A percentile compares a stretch with the other conserved stretches of the same genome.
phyloP scores from a whole-genome alignment of 2,113 vertebrate genomes.

The Sceloporus tristichus region DNA sequence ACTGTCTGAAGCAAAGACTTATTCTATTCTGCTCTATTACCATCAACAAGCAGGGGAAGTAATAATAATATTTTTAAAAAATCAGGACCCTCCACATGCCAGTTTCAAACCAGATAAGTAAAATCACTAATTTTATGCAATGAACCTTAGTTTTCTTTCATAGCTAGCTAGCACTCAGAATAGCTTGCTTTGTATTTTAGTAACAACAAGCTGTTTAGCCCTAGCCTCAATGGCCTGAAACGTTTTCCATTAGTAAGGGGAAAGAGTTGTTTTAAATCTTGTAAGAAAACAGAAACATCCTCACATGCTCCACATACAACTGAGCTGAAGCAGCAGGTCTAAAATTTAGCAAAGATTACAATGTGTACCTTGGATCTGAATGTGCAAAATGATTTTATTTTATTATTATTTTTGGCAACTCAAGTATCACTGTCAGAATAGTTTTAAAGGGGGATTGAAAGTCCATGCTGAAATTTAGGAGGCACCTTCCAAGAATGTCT shows the following conservation, averaged over 20 bases:
- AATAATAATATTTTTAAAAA: constrained; percentile 26
- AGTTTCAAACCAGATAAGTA: not conserved
- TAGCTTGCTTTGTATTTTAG: constrained; percentile 12
- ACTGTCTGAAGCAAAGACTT: constrained; percentile 62
- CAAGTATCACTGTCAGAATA: not conserved
- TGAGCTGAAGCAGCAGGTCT: not conserved
- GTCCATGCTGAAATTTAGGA: constrained; percentile 3
- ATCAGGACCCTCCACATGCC: constrained; percentile 9
- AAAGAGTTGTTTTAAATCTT: not conserved
- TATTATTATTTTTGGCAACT: not conserved
- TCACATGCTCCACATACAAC: not conserved
- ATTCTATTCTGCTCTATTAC: constrained; percentile 50
- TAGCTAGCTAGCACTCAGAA: not conserved
- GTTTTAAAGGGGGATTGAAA: not conserved
- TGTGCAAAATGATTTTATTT: not conserved
- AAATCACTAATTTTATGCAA: not conserved
- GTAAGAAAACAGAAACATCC: not conserved
- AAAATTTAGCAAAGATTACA: constrained; percentile 7
- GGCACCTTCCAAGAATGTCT: not conserved
- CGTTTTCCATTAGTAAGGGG: constrained; percentile 19
- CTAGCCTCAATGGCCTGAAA: not conserved
- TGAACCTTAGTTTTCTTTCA: not conserved
- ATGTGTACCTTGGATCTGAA: not conserved
- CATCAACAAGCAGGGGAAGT: constrained; percentile 62
- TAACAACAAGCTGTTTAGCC: not conserved